Percentiles rank a stretch among this genome's conserved stretches.
These are phyloP conservation scores for Dromococcyx pavoninus DNA, from an alignment of 2,797 vertebrate species.

Conservation along the genomic window DNA sequence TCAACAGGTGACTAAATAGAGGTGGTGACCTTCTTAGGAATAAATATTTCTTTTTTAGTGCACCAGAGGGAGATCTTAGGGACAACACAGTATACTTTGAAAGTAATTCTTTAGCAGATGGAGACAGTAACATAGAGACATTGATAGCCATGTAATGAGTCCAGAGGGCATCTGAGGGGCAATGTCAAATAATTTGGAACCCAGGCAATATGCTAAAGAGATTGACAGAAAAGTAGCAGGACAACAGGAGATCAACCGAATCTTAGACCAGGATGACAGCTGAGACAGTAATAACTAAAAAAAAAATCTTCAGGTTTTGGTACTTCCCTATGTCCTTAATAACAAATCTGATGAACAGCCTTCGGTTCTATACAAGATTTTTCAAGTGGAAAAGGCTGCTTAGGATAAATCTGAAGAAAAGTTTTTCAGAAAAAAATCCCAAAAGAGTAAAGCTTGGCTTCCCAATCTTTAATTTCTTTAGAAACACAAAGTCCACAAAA, in stretches of 20 bases:
- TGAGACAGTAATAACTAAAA: background rate
- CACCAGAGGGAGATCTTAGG: slow-evolving; percentile 47
- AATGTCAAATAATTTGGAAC: slow-evolving; percentile 43
- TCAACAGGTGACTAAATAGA: slow-evolving; percentile 67
- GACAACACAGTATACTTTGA: slow-evolving; percentile 39
- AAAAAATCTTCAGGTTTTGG: background rate
- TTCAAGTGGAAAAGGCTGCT: background rate
- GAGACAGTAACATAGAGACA: slow-evolving; percentile 24
- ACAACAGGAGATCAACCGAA: background rate
- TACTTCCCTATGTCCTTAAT: background rate
- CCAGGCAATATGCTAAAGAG: background rate
- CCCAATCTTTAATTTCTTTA: background rate
- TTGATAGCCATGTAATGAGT: slow-evolving; percentile 27
- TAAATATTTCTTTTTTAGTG: slow-evolving; percentile 55
- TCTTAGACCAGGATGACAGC: background rate
- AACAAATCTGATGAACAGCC: background rate
- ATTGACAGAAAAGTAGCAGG: background rate
- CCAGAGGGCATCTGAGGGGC: slow-evolving; percentile 37
- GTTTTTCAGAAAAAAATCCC: background rate
- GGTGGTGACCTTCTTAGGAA: slow-evolving; percentile 53
- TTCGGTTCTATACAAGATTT: background rate
- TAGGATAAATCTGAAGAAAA: background rate
- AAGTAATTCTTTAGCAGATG: slow-evolving; percentile 40
- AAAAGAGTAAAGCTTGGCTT: background rate
- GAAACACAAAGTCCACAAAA: background rate